Conservation (phyloP, 2,888 invertebrate genomes). For the Maniola hyperantus region DNA sequence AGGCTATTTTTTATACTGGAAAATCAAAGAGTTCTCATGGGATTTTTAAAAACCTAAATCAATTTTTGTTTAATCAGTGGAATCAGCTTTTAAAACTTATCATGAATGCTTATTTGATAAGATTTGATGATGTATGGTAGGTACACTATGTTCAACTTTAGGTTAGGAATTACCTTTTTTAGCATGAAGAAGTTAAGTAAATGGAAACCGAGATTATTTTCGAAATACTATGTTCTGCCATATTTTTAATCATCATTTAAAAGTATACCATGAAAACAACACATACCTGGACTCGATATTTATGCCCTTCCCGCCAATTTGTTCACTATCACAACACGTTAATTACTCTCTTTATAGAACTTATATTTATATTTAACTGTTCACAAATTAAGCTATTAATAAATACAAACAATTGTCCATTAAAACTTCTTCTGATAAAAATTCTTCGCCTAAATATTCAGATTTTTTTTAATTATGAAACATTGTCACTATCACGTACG, state of each 20-base stretch:
- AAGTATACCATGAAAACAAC: slow-evolving; percentile 5
- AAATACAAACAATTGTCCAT: background rate
- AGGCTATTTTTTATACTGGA: too few relatives aligned
- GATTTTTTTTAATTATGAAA: background rate
- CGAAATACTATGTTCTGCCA: too few relatives aligned
- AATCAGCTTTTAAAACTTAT: too few relatives aligned
- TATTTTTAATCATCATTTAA: background rate
- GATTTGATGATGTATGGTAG: too few relatives aligned
- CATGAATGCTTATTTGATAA: too few relatives aligned
- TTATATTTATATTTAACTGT: background rate
- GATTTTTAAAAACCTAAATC: too few relatives aligned
- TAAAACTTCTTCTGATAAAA: background rate
- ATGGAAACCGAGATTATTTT: too few relatives aligned
- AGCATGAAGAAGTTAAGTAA: too few relatives aligned
- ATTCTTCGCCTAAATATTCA: background rate
- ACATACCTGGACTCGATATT: slow-evolving; percentile 25
- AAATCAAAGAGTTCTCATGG: too few relatives aligned
- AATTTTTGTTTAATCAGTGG: too few relatives aligned
- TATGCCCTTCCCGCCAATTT: slow-evolving; percentile 33
- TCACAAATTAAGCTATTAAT: background rate
- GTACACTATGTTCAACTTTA: too few relatives aligned
- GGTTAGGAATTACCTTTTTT: too few relatives aligned
- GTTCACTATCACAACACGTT: slow-evolving; percentile 12
- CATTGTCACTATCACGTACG: background rate
- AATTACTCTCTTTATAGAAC: background rate